Conservation (phyloP, 2,797 vertebrate species). For the Dipus sagitta region DNA sequence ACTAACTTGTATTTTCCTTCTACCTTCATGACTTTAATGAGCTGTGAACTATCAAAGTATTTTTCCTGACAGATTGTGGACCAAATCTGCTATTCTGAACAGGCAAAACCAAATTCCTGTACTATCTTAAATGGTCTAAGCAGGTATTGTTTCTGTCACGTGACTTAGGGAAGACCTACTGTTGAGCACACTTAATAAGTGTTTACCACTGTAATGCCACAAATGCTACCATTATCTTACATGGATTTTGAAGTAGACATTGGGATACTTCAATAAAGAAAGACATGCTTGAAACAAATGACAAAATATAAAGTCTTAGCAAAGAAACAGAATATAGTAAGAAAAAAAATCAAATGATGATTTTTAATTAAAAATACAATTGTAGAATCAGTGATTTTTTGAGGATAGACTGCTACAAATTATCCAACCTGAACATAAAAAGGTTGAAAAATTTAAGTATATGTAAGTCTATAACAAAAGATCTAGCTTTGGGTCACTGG, state of each 20-base stretch:
- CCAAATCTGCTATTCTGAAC: not conserved
- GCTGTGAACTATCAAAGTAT: not conserved
- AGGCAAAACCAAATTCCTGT: constrained; percentile 48
- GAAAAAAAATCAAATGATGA: not conserved
- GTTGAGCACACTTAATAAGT: not conserved
- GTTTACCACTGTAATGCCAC: not conserved
- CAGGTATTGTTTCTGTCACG: constrained; percentile 48
- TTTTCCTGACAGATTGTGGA: constrained; percentile 22
- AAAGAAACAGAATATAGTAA: not conserved
- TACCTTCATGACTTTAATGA: constrained; percentile 36
- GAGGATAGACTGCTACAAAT: not conserved
- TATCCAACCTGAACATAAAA: not conserved
- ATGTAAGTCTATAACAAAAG: not conserved
- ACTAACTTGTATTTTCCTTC: constrained; percentile 22
- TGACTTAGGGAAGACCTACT: constrained; percentile 33
- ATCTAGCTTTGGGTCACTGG: not conserved
- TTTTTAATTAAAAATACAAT: constrained; percentile 17
- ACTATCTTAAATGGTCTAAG: not conserved
- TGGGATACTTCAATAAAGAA: not conserved
- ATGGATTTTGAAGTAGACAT: not conserved
- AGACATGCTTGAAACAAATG: constrained; percentile 11
- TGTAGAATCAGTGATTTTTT: not conserved
- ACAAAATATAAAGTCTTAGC: constrained; percentile 9
- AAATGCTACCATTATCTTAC: not conserved
- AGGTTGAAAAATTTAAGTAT: not conserved